A percentile compares a stretch with the other conserved stretches of the same genome.
Conservation (phyloP, 2,797 vertebrate species). For the Labeo calbasu region DNA sequence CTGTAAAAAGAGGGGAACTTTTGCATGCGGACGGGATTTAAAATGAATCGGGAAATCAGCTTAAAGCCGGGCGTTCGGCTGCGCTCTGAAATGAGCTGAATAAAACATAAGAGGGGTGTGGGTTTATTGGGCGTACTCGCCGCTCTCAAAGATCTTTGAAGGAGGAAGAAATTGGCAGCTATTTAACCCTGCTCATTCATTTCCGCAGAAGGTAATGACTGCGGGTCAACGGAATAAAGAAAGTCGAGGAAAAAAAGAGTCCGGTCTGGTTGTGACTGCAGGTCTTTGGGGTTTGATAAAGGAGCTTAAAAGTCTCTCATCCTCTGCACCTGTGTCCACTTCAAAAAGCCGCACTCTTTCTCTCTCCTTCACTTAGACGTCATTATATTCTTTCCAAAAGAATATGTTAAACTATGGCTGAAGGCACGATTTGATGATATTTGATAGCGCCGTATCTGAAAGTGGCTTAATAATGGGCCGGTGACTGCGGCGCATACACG, state of each 20-base stretch:
- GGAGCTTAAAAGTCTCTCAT: slow-evolving; percentile 48
- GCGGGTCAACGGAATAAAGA: slow-evolving; percentile 52
- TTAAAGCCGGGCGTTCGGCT: slow-evolving; percentile 74
- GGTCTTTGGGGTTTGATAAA: slow-evolving; percentile 53
- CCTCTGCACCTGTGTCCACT: slow-evolving; percentile 49
- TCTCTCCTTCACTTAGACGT: slow-evolving; percentile 5
- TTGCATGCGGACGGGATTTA: slow-evolving; percentile 80
- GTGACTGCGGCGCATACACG: neutral
- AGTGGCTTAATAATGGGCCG: slow-evolving; percentile 24
- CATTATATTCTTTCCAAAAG: slow-evolving; percentile 33
- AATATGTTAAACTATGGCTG: slow-evolving; percentile 39
- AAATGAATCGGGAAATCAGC: slow-evolving; percentile 79
- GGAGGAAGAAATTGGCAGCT: slow-evolving; percentile 65
- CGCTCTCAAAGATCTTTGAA: slow-evolving; percentile 72
- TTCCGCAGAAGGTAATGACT: slow-evolving; percentile 59
- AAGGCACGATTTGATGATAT: slow-evolving; percentile 36
- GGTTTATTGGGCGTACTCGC: slow-evolving; percentile 81
- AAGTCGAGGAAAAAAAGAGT: slow-evolving; percentile 16
- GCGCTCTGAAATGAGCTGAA: slow-evolving; percentile 81
- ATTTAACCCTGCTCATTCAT: slow-evolving; percentile 65
- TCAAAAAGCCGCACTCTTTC: slow-evolving; percentile 25
- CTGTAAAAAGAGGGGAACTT: slow-evolving; percentile 80
- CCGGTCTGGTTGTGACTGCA: slow-evolving; percentile 42
- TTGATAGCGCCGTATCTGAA: slow-evolving; percentile 28
- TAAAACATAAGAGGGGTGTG: slow-evolving; percentile 80